phyloP scores from a whole-genome alignment of 2,113 vertebrate species.

The Anarrhichthys ocellatus region DNA sequence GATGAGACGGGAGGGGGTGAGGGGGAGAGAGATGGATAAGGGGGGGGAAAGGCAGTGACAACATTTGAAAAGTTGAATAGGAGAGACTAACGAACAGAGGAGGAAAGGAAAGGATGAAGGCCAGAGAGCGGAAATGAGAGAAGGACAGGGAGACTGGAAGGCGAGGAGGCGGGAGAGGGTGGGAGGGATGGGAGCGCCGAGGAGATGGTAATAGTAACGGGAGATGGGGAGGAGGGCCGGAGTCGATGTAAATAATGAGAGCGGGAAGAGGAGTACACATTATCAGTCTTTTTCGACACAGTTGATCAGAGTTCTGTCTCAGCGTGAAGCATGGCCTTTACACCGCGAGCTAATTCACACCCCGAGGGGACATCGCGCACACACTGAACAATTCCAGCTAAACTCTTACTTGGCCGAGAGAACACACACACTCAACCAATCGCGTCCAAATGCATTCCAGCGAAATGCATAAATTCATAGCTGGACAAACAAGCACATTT shows the following conservation, averaged over 20 bases:
- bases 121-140: neutral
- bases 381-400: neutral
- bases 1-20: neutral
- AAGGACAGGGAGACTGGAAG: neutral
- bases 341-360: constrained; percentile 54
- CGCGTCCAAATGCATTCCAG: constrained; percentile 10
- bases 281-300: constrained; percentile 69
- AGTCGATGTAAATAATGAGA: constrained; percentile 58
- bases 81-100: neutral
- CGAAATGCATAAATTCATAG: constrained; percentile 30
- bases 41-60: neutral
- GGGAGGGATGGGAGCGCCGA: constrained; percentile 4
- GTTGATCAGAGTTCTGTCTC: constrained; percentile 72
- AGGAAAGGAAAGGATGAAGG: neutral
- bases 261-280: constrained; percentile 18
- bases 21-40: constrained; percentile 20
- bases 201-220: constrained; percentile 12
- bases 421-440: constrained; percentile 7
- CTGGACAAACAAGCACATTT: constrained; percentile 16
- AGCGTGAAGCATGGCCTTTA: constrained; percentile 65
- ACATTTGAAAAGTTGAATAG: neutral
- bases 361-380: constrained; percentile 46
- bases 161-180: neutral
- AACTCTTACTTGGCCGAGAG: constrained; percentile 7
- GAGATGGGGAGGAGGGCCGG: constrained; percentile 6